Base-by-base conservation (phyloP, 2,888 invertebrate genomes). In the Metallyticus violacea region DNA sequence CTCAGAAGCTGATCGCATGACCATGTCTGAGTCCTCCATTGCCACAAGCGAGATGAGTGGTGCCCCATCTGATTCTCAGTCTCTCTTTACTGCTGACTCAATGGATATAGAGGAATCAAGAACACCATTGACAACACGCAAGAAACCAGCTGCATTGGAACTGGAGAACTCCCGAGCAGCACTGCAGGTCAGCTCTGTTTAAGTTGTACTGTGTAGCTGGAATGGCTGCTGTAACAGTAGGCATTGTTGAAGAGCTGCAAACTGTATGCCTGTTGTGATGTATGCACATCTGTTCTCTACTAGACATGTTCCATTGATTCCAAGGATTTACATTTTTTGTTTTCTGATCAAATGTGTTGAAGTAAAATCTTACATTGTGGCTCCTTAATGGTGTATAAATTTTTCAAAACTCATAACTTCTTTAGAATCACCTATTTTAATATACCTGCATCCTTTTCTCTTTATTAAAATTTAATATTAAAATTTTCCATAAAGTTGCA, bases 161-260 rank as follows among this genome's bases (percentile, higher is more conserved):
- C 26, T 87, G 25, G 85, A 86, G 26, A 85, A 81, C 26, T 15
- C 40, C 9, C 86, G 85, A 3, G 27, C 86, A n/a, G 79, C 87
- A 27, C 28, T 87, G n/a, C 87, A 87, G 79, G 86, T 87, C 7
- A 87, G 87, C 81, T 86, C 87, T 62, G 87, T 87, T 77, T 87
- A 79, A 86, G 28, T 6, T 7, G 26, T 62, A 25, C 25, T 77
- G 7, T 15, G 27, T 76, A 26, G 26, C 27, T 82, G 40, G 22
- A 62, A 62, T 62, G 40, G 40, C 40, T 62, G 40, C 40, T 62
- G 15, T 62, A 15, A 22, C 40, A 62, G 40, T 62, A 62, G 22
- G 40, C 15, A 4, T 62, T 62, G 40, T 62, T 62, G 40, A 62
- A 7, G 15, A 62, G 40, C 9, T 15, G 40, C 22, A 22, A 4